Evolutionary conservation across 2,888 invertebrate species (phyloP), one percentile per base, ranked within the genome.

Genomic region (Leptinotarsa rubiginosa): DNA sequence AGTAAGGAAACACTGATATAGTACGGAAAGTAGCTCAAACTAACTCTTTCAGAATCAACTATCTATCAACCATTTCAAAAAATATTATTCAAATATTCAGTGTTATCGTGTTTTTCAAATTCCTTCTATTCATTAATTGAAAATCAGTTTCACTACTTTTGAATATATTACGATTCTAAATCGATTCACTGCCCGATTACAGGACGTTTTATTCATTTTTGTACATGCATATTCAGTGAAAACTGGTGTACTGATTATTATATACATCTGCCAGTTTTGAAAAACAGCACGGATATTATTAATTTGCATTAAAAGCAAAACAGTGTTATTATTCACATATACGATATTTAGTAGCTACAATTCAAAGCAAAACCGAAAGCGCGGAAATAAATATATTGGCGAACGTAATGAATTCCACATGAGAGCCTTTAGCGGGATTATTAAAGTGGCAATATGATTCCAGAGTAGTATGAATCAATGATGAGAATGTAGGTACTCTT

Each of bases 291-390:
- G 62, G 41, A 62, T 16, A 41, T 31, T 41, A 62, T n/a, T 62
- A 62, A 62, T 62, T 41, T 62, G 62, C 62, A 62, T 62, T 62
- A 62, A 62, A 62, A 62, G 62, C 62, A 62, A n/a, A 62, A 62
- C 62, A n/a, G 62, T 62, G 62, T 62, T 62, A 62, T 62, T 62
- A 62, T 41, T 41, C 62, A 62, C 41, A 31, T 62, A 41, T 41
- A 5, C 41, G 62, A 16, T 41, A n/a, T 62, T 62, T 7, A 62
- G 41, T 41, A 62, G 41, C 62, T 31, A 31, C 41, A 15, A 41
- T 62, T 31, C 16, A 62, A n/a, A n/a, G 41, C n/a, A 41, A n/a
- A 62, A n/a, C 41, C 41, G 41, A 62, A 31, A 62, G 16, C 31
- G 3, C n/a, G 62, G n/a, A 62, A 62, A 62, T 62, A 41, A 62